Base-by-base conservation (phyloP, 2,113 vertebrate species). In the Lampris incognitus region DNA sequence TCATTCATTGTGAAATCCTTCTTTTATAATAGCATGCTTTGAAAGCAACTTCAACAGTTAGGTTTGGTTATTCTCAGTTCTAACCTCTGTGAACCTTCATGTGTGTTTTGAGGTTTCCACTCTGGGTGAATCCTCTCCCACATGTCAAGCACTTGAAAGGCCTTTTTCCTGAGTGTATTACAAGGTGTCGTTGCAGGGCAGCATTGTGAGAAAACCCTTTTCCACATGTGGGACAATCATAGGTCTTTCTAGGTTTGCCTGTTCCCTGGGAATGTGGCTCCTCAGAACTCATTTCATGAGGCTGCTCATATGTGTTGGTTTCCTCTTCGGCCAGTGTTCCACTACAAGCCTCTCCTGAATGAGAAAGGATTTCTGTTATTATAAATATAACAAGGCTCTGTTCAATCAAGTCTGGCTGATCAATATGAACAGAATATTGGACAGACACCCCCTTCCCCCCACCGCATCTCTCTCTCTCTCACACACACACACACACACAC, bases 151-250 rank as follows among this genome's bases (percentile, higher is more conserved):
- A 88, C 13, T 41, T 46, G 69, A 78, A 83, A 2, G 86, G 83
- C 56, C 81, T 88, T 57, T 70, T 71, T 37, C 80, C 83, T 0
- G 86, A 81, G 54, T 88, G 86, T 46, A 88, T 83, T 36, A 74
- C 75, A 37, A 71, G 54, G 57, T 85, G 86, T n/a, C 83, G 68
- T 6, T 41, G 57, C 24, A 88, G 74, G 36, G 54, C 70, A 0
- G 51, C 13, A 60, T 73, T 86, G 57, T 57, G 42, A n/a, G 79
- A 63, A 51, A 86, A 86, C 13, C 57, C 70, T 67, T 40, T 74
- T 1, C 76, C 79, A 41, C 87, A 88, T 37, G 73, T 76, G 5
- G 46, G 67, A 82, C 84, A 88, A 6, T 81, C 48, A 40, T 80
- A 72, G 8, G 8, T 72, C 67, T 84, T 88, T 75, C 73, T 85